Evolutionary conservation across 2,888 invertebrate genomes (phyloP), one percentile per base, ranked within the genome.

Genomic region (Drosophila picticornis): DNA sequence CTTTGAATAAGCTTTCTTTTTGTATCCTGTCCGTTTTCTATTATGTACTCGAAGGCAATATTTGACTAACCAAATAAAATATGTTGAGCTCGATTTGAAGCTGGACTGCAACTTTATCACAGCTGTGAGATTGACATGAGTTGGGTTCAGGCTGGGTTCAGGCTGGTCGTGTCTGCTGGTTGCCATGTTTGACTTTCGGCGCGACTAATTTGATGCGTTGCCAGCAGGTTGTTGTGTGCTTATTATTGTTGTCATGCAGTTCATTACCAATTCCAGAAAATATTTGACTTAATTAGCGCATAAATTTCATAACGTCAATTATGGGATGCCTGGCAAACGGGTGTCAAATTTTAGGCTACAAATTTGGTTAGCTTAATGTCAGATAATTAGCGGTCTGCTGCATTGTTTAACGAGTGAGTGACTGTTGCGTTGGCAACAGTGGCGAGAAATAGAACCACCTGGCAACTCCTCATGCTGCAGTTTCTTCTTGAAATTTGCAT

Each of bases 401-500:
- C 55, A 55, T 31, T 36, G 27, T 61, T 53, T 22, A 38, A 27
- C 40, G 16, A 29, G 16, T 13, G 29, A 22, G 1, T 6, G 11
- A 22, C 27, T 29, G 43, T 19, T 53, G 65, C 29, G 48, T 40
- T 57, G 68, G 51, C 48, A 43, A 7, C 53, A 34, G 7, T 53
- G 52, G 46, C 38, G 13, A 25, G 9, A 2, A 11, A 22, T 10
- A 31, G 48, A 36, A 19, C 13, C 29, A 68, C 13, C 50, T 68
- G 60, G 32, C 46, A 56, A 38, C 66, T 50, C 16, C 58, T 43
- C 46, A 52, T 48, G 51, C 36, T 72, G 63, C 72, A 66, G 56
- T 68, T 75, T 68, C 56, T 53, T 64, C 56, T 50, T 40, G 29
- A 81, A 81, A 84, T 92, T 92, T 92, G 90, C 92, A 92, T 92